Percentiles rank a stretch among this genome's conserved stretches.
Conservation (phyloP, 2,113 vertebrate genomes). For the Chionis minor region DNA sequence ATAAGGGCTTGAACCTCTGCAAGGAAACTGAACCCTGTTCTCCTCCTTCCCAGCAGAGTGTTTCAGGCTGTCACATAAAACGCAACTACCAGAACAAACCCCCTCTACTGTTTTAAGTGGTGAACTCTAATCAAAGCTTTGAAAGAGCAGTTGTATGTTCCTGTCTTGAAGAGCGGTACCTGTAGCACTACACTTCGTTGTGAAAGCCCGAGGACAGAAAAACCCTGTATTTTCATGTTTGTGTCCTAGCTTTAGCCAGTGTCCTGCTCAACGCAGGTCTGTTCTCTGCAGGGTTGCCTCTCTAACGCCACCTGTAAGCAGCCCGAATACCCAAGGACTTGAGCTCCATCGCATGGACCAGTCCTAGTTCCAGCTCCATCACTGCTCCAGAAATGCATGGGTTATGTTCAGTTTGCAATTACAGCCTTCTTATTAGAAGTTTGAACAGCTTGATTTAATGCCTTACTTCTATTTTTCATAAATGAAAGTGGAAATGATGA, state of each 20-base stretch:
- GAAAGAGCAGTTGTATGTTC: neutral
- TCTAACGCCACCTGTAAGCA: neutral
- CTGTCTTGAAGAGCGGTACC: neutral
- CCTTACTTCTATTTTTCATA: neutral
- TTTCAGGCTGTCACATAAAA: neutral
- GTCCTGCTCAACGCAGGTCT: neutral
- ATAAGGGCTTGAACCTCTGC: neutral
- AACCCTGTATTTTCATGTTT: neutral
- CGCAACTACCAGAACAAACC: neutral
- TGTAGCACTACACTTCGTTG: neutral
- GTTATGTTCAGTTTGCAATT: neutral
- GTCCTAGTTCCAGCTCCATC: neutral
- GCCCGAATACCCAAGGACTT: neutral
- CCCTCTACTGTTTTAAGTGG: neutral
- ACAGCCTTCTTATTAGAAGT: neutral
- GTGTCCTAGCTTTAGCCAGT: neutral
- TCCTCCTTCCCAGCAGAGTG: neutral
- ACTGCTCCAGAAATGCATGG: fast-evolving
- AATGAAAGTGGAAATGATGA: neutral
- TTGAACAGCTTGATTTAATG: neutral
- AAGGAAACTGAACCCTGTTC: neutral
- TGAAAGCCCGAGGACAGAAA: neutral
- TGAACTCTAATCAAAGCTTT: neutral
- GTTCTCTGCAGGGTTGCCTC: neutral
- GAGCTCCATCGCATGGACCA: neutral